phyloP scores from a whole-genome alignment of 2,888 invertebrate genomes.

The Zygaena filipendulae region DNA sequence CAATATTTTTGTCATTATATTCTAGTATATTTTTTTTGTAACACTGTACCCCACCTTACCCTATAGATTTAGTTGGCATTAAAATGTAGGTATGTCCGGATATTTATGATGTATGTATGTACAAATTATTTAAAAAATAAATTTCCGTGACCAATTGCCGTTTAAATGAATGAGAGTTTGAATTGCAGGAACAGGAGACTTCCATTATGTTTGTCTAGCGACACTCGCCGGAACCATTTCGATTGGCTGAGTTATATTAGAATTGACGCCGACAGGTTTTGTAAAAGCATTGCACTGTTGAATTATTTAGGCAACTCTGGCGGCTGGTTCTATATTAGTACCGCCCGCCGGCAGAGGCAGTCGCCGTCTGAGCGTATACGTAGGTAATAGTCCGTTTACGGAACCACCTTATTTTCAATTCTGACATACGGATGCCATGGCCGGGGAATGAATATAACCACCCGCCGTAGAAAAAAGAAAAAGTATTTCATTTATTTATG shows the following conservation, averaged over 20 bases:
- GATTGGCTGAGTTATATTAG: constrained; percentile 60
- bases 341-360: constrained; percentile 35
- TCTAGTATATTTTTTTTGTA: constrained; percentile 1
- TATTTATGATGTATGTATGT: too few relatives aligned
- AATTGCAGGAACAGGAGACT: constrained; percentile 53
- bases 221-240: constrained; percentile 59
- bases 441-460: constrained; percentile 42
- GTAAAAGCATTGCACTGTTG: constrained; percentile 69
- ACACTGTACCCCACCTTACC: constrained; percentile 4
- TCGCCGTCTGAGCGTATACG: constrained; percentile 25
- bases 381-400: constrained; percentile 46
- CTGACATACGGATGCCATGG: constrained; percentile 58
- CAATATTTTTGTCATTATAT: constrained; percentile 6
- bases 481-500: constrained; percentile 25
- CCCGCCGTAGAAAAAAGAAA: constrained; percentile 29
- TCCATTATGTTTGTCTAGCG: constrained; percentile 62
- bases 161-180: constrained; percentile 13
- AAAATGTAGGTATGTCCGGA: too few relatives aligned
- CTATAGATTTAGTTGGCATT: too few relatives aligned
- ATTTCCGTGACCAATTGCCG: constrained; percentile 3
- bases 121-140: constrained; percentile 1
- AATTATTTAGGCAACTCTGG: constrained; percentile 64
- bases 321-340: constrained; percentile 58
- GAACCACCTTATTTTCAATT: constrained; percentile 57
- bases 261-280: constrained; percentile 67